Conservation (phyloP, 2,113 vertebrate genomes). For the Promerops cafer region DNA sequence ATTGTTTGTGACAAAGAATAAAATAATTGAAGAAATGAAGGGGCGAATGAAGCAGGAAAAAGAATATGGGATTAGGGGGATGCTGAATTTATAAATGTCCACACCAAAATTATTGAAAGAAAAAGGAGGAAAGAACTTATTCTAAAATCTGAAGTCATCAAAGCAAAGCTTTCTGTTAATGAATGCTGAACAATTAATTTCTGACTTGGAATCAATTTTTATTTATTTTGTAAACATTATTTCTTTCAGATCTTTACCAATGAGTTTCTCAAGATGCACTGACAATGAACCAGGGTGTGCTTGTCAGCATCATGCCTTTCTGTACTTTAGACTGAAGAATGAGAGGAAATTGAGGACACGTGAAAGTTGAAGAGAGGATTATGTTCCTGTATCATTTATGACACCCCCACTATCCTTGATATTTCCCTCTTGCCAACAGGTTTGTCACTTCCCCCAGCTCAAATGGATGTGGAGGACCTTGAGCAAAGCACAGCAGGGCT, state of each 20-base stretch:
- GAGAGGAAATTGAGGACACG: neutral
- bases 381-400: neutral
- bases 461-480: neutral
- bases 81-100: neutral
- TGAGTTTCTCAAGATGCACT: neutral
- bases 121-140: neutral
- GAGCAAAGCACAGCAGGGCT: neutral
- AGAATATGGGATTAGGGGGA: neutral
- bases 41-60: neutral
- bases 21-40: neutral
- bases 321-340: neutral
- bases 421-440: neutral
- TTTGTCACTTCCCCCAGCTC: neutral
- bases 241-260: neutral
- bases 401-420: neutral
- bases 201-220: neutral
- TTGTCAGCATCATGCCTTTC: neutral
- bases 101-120: neutral
- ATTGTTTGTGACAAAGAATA: neutral
- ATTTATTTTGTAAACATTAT: neutral
- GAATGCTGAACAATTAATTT: neutral
- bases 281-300: neutral
- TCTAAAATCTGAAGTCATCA: neutral
- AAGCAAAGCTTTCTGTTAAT: neutral
- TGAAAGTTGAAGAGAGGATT: neutral